Conservation (phyloP, 2,113 vertebrate species). For the Odocoileus hemionus region DNA sequence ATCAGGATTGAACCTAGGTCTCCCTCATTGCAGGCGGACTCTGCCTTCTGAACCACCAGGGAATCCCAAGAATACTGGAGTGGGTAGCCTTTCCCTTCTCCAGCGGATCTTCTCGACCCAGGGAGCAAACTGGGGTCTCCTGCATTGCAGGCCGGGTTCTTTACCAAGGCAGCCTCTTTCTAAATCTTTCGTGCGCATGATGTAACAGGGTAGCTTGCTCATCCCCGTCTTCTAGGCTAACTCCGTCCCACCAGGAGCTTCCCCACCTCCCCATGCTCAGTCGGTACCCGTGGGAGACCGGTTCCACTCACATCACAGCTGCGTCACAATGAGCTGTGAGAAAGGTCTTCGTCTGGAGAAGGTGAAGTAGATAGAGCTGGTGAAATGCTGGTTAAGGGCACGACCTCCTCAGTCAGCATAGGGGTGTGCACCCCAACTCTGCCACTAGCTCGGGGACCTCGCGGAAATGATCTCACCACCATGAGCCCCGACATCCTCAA, state of each 20-base stretch:
- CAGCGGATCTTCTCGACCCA: not conserved
- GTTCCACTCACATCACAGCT: not conserved
- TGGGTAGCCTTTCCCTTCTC: not conserved
- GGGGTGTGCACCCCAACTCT: no score
- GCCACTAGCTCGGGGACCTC: not conserved
- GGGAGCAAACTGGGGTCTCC: not conserved
- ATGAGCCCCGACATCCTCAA: no score
- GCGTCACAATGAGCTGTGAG: not conserved
- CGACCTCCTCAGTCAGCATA: fast-evolving
- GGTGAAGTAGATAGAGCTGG: not conserved
- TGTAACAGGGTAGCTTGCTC: fast-evolving
- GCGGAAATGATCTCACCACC: not conserved
- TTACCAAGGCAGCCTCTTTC: not conserved
- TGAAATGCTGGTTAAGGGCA: not conserved
- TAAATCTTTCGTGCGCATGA: fast-evolving
- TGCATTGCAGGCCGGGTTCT: not conserved
- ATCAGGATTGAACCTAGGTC: not conserved
- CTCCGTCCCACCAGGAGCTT: no score
- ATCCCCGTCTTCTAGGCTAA: not conserved
- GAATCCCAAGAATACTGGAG: not conserved
- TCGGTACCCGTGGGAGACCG: fast-evolving
- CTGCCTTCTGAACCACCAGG: not conserved
- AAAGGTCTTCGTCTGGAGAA: not conserved
- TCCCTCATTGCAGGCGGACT: not conserved
- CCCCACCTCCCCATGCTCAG: not conserved